A percentile compares a stretch with the other conserved stretches of the same genome.
Evolutionary conservation across 2,797 vertebrate genomes (phyloP).

Genomic region (Helarctos malayanus): DNA sequence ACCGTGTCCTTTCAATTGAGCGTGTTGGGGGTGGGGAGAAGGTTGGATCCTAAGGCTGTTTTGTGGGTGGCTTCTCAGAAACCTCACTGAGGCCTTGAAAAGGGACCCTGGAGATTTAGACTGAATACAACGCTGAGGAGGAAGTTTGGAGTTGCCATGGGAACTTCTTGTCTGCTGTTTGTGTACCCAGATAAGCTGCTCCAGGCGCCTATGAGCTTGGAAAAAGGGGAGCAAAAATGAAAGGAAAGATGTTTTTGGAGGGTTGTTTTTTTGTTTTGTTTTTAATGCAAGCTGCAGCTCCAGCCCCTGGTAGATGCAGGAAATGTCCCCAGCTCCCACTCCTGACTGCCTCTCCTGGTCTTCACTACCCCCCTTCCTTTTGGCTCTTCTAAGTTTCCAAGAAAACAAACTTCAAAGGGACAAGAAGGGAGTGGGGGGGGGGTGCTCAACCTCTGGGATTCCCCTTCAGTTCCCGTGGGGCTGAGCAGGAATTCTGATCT

Average conservation of each 20-base stretch:
- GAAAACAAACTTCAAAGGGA: not conserved
- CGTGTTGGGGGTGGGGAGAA: not conserved
- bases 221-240: constrained; percentile 25
- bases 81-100: constrained; percentile 12
- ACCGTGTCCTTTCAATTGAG: not conserved
- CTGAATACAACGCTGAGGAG: constrained; percentile 68
- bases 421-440: not conserved
- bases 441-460: not conserved
- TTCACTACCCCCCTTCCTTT: not conserved
- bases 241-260: constrained; percentile 37
- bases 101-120: constrained; percentile 50
- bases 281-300: not conserved
- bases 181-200: constrained; percentile 26
- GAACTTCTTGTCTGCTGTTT: constrained; percentile 80
- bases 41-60: constrained; percentile 38
- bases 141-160: constrained; percentile 86
- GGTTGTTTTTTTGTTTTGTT: not conserved
- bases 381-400: not conserved
- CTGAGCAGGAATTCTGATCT: not conserved
- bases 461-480: too few species aligned
- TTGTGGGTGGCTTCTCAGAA: constrained; percentile 59
- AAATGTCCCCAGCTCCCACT: not conserved
- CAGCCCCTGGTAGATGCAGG: not conserved
- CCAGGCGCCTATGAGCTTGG: not conserved
- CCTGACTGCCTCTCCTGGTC: not conserved